Percentiles rank a stretch among this genome's conserved stretches.
phyloP scores from a whole-genome alignment of 2,888 invertebrate genomes.

The Molanna angustata region DNA sequence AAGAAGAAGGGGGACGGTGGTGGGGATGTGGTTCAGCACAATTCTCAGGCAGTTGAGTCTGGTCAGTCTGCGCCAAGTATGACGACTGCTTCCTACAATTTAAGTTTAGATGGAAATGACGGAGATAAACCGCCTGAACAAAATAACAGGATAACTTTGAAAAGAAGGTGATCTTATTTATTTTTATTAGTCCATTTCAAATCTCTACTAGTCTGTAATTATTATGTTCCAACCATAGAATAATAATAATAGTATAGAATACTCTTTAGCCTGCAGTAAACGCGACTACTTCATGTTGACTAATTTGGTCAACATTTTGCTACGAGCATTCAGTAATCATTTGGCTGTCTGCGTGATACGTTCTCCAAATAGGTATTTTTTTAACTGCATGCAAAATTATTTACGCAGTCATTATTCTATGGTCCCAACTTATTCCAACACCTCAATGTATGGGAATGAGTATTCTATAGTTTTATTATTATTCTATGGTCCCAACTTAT shows the following conservation, averaged over 20 bases:
- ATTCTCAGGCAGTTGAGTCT: not conserved
- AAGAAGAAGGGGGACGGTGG: not conserved
- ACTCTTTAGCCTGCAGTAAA: too few relatives aligned
- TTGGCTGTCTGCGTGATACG: too few relatives aligned
- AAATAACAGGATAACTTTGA: constrained; percentile 44
- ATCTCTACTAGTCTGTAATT: too few relatives aligned
- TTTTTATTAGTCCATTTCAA: not conserved
- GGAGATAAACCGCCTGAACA: constrained; percentile 55
- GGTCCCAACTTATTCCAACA: not conserved
- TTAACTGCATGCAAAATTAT: too few relatives aligned
- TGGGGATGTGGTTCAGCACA: not conserved
- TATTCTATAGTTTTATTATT: not conserved
- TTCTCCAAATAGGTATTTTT: too few relatives aligned
- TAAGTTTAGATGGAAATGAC: not conserved
- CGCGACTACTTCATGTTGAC: too few relatives aligned
- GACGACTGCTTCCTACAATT: not conserved
- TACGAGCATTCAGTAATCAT: too few relatives aligned
- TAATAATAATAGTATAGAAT: too few relatives aligned
- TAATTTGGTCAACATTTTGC: too few relatives aligned
- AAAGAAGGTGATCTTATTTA: constrained; percentile 48
- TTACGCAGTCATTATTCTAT: too few relatives aligned
- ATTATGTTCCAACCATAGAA: too few relatives aligned
- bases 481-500: not conserved
- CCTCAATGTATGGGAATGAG: not conserved
- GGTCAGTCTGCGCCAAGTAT: not conserved